Base-by-base conservation (phyloP, 2,113 vertebrate genomes). In the Eclectus roratus region DNA sequence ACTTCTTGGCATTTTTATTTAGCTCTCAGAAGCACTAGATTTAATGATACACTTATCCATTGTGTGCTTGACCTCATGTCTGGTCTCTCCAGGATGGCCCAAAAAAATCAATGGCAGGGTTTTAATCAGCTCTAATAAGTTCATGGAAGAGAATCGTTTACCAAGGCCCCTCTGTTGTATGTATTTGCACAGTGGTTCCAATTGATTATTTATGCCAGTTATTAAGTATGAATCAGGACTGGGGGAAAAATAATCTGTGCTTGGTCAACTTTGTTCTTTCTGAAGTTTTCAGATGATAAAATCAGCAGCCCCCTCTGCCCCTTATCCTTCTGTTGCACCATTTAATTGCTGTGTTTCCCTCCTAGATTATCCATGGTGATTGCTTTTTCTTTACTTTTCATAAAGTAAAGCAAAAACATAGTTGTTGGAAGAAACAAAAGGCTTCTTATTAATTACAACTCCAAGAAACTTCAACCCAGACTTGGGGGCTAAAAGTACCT, bases 161-260 rank as follows among this genome's bases (percentile, higher is more conserved):
- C n/a, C 13, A n/a, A 83, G 58, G 31, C 37, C 24, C 25, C 60
- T 70, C 37, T 74, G 58, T 28, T 27, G 5, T 47, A 49, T 39
- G 17, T 35, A 52, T 91, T 91, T 85, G 21, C 33, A 27, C 72
- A 0, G 0, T 49, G 12, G n/a, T 70, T 83, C 90, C 66, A 76
- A 91, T 61, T 56, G 83, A 86, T 82, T 91, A 94, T 92, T 93
- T 93, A 80, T 78, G 85, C 65, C 92, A 95, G 94, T 96, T 95
- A 89, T 87, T 93, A 89, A 66, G 74, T 58, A 25, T 44, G 65
- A 93, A 76, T 72, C 70, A 49, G 15, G 66, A 64, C 50, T 74
- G 76, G 41, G 72, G 28, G 17, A 28, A 80, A 64, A 88, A 93
- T 94, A 90, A 81, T 95, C 65, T 64, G 64, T 63, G 44, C 33